These are phyloP conservation scores for Buphagus erythrorhynchus DNA, from an alignment of 2,797 vertebrate genomes.

Conservation along the genomic window DNA sequence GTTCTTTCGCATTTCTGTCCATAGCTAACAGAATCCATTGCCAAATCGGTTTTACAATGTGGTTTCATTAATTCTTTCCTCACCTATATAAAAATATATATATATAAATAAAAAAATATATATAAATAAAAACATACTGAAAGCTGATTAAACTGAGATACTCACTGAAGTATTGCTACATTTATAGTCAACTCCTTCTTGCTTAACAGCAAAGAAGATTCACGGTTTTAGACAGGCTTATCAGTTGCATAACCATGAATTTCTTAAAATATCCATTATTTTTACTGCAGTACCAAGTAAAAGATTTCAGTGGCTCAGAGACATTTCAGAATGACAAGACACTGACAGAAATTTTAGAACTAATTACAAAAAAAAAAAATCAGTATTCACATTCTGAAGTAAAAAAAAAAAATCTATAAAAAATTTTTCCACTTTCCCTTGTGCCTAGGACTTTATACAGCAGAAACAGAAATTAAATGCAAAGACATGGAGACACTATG, in stretches of 20 bases:
- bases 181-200: not conserved
- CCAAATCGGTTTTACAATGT: not conserved
- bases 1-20: not conserved
- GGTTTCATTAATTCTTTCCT: not conserved
- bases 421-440: not conserved
- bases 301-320: not conserved
- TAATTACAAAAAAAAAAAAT: not conserved
- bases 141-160: not conserved
- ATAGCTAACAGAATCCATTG: not conserved
- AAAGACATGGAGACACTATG: not conserved
- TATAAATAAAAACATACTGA: not conserved
- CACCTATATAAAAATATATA: not conserved
- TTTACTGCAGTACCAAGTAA: not conserved
- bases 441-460: not conserved
- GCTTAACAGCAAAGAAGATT: not conserved
- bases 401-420: not conserved
- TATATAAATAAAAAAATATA: too few relatives aligned
- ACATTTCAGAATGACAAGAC: not conserved
- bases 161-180: not conserved
- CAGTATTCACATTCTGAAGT: not conserved
- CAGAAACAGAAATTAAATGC: not conserved
- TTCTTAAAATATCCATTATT: not conserved
- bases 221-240: not conserved
- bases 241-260: not conserved
- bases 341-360: not conserved